A percentile compares a stretch with the other conserved stretches of the same genome.
Conservation (phyloP, 2,113 vertebrate genomes). For the Amphilophus citrinellus region DNA sequence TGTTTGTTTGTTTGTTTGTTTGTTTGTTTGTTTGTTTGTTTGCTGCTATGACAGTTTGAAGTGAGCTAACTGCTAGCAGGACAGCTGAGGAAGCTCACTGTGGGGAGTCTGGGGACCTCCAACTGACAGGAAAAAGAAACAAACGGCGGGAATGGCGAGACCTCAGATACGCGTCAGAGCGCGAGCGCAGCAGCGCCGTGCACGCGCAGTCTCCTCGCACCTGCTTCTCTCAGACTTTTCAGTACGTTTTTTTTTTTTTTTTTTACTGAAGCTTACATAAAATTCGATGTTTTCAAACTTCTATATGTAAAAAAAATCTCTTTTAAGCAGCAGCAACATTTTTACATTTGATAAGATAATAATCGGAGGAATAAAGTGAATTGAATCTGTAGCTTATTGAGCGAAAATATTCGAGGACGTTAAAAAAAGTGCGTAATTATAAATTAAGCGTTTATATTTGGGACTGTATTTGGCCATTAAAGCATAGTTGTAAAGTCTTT, state of each 20-base stretch:
- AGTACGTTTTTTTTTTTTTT: background rate
- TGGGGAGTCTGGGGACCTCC: slow-evolving; percentile 14
- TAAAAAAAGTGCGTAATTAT: background rate
- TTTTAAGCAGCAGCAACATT: background rate
- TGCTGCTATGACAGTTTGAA: background rate
- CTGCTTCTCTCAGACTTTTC: background rate
- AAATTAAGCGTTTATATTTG: background rate
- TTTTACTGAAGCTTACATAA: background rate
- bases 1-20: no score
- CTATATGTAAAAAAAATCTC: background rate
- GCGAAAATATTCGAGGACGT: background rate
- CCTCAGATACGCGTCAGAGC: slow-evolving; percentile 20
- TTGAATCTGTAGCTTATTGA: background rate
- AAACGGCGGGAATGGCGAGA: slow-evolving; percentile 2
- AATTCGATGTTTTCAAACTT: background rate
- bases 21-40: slow-evolving; percentile 20
- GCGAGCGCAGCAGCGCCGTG: slow-evolving; percentile 26
- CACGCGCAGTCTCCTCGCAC: slow-evolving; percentile 49
- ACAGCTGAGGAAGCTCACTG: background rate
- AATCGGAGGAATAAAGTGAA: background rate
- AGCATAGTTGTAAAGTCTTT: background rate
- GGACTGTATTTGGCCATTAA: background rate
- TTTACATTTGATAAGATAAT: background rate
- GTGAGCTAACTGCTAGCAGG: background rate
- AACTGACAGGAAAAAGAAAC: background rate